Conservation (phyloP, 2,797 vertebrate species). For the Chelidonichthys spinosus region DNA sequence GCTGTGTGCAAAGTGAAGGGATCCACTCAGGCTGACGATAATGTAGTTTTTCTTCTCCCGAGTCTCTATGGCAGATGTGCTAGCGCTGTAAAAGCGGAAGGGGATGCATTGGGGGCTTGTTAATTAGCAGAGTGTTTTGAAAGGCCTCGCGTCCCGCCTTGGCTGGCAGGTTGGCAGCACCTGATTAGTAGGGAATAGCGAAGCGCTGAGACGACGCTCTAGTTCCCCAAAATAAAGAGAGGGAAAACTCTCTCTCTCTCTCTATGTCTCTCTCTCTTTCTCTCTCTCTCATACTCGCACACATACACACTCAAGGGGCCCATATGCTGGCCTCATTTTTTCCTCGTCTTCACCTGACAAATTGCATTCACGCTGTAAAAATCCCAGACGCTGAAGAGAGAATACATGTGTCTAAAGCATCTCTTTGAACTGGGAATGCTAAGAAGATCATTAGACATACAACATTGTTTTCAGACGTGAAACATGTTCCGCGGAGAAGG, state of each 20-base stretch:
- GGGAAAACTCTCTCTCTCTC: conserved; percentile 47
- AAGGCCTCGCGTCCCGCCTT: conserved; percentile 76
- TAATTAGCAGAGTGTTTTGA: conserved; percentile 84
- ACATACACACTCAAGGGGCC: conserved; percentile 52
- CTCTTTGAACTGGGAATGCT: conserved; percentile 71
- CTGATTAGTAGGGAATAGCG: conserved; percentile 82
- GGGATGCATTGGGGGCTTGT: conserved; percentile 76
- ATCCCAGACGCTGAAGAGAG: conserved; percentile 60
- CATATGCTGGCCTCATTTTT: conserved; percentile 75
- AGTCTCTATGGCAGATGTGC: conserved; percentile 80
- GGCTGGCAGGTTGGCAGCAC: conserved; percentile 87
- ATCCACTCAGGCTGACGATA: conserved; percentile 77
- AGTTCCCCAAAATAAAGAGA: conserved; percentile 81
- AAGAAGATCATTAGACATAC: conserved; percentile 69
- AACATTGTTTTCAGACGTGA: conserved; percentile 65
- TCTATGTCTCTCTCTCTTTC: neutral
- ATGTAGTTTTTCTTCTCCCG: conserved; percentile 76
- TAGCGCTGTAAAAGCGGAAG: conserved; percentile 70
- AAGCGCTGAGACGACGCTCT: conserved; percentile 75
- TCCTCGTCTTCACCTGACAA: conserved; percentile 78
- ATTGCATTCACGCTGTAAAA: conserved; percentile 70
- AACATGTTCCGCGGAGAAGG: conserved; percentile 51
- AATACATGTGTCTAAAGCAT: conserved; percentile 72
- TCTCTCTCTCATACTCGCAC: conserved; percentile 4
- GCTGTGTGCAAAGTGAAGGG: conserved; percentile 58